Base-by-base conservation (phyloP, 2,888 invertebrate species). In the Agrochola macilenta region DNA sequence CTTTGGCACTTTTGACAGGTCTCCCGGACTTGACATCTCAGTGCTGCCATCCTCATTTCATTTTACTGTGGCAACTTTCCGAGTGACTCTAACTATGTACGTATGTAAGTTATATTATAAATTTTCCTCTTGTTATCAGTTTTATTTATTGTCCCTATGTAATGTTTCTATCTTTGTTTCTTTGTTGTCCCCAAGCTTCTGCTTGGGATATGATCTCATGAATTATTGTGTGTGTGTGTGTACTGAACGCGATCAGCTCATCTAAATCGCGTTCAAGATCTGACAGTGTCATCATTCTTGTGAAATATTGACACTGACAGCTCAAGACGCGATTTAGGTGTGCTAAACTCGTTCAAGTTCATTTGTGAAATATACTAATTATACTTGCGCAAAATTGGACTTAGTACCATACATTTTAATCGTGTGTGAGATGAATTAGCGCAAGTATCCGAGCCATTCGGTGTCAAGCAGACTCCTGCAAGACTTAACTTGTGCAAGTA, bases 81-180 rank as follows among this genome's bases (percentile, higher is more conserved):
- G 8, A 60, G 23, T 49, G 26, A 14, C 73, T 14, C 20, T 5
- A 20, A 26, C 26, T 52, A 35, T 57, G 20, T 52, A 35, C 46
- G 20, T 60, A 39, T 57, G 58, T 71, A 12, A 35, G 23, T 1
- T 20, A 39, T 23, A 35, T 63, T 43, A 79, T 49, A 30, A 17
- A 76, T 82, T 58, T 81, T 60, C 49, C 23, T 60, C 82, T 76
- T 23, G 12, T 74, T 79, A 69, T 79, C 69, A 70, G 58, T 54
- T 54, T 65, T 71, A 71, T 82, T 83, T 83, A 78, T 83, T 35
- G 57, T 69, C 65, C 9, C 26, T 1, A 5, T 30, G 35, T 57
- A 35, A 43, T 81, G 39, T 76, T 49, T 35, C 30, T 43, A 9
- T 65, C 11, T 68, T 81, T 69, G 14, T 71, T 81, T 69, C 12